Conservation (phyloP, 2,797 vertebrate species). For the Sebastes dallii region DNA sequence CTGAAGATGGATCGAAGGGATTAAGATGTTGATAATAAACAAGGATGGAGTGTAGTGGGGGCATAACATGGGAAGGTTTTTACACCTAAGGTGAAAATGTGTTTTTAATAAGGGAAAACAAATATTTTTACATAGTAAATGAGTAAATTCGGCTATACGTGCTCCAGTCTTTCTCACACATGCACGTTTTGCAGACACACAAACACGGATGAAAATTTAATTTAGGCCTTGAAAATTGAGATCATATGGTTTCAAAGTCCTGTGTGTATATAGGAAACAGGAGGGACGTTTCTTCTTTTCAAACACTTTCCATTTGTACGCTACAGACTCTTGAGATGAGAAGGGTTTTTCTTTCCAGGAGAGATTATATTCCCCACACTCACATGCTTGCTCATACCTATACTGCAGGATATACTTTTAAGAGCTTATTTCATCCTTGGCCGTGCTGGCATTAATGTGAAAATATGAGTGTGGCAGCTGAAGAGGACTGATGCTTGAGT, state of each 20-base stretch:
- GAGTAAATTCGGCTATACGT: neutral
- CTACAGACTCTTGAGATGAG: constrained; percentile 1
- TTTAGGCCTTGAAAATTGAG: constrained; percentile 1
- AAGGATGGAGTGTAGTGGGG: neutral
- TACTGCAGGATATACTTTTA: constrained; percentile 19
- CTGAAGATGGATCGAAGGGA: constrained; percentile 55
- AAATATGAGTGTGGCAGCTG: constrained; percentile 51
- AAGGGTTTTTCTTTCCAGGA: neutral
- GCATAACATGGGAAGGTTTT: constrained; percentile 2
- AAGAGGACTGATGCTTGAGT: constrained; percentile 12
- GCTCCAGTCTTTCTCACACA: neutral
- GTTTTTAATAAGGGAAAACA: constrained; percentile 20
- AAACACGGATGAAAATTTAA: constrained; percentile 15
- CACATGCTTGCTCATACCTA: constrained; percentile 3
- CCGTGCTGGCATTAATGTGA: constrained; percentile 38
- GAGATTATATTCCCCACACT: constrained; percentile 26
- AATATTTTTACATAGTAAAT: neutral
- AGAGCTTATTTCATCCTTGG: constrained; percentile 49
- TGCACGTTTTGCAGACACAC: neutral
- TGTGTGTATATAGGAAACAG: neutral
- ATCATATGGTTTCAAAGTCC: neutral
- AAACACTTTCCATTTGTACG: constrained; percentile 29
- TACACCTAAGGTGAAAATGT: neutral
- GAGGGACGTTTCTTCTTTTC: constrained; percentile 5
- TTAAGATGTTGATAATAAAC: constrained; percentile 65